A percentile compares a stretch with the other conserved stretches of the same genome.
Conservation (phyloP, 2,888 invertebrate genomes). For the Anorthoa munda region DNA sequence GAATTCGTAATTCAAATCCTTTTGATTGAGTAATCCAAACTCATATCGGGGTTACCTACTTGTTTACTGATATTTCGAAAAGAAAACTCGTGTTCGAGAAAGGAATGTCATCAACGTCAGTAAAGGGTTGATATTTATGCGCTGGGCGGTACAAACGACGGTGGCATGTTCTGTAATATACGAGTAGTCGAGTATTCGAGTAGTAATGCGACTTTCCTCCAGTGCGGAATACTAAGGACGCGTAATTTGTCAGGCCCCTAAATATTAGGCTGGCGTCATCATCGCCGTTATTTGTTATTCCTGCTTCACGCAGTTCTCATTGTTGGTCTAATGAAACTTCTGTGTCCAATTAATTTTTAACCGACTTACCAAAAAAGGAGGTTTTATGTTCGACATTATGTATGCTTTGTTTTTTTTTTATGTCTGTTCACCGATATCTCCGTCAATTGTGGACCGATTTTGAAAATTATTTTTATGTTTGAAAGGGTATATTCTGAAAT, state of each 20-base stretch:
- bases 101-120: conserved; percentile 54
- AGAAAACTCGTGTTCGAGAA: conserved; percentile 50
- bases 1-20: conserved; percentile 55
- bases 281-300: conserved; percentile 77
- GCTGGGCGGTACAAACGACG: conserved; percentile 37
- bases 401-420: too few species aligned
- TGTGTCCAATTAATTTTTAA: conserved; percentile 75
- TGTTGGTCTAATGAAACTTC: conserved; percentile 74
- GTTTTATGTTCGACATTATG: too few species aligned
- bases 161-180: conserved; percentile 60
- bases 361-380: too few species aligned
- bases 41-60: conserved; percentile 60
- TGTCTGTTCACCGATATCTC: too few species aligned
- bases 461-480: too few species aligned
- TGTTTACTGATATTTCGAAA: conserved; percentile 45
- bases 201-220: conserved; percentile 62
- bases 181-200: conserved; percentile 49
- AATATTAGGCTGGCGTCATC: conserved; percentile 76
- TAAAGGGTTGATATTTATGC: conserved; percentile 58
- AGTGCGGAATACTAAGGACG: conserved; percentile 74
- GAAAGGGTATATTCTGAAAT: too few species aligned
- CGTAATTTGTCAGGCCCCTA: conserved; percentile 79
- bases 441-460: too few species aligned
- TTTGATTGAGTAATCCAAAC: conserved; percentile 61
- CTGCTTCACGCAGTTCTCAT: conserved; percentile 68